A percentile compares a stretch with the other conserved stretches of the same genome.
These are phyloP conservation scores for Hydriomena furcata DNA, from an alignment of 2,888 invertebrate species.

Conservation along the genomic window DNA sequence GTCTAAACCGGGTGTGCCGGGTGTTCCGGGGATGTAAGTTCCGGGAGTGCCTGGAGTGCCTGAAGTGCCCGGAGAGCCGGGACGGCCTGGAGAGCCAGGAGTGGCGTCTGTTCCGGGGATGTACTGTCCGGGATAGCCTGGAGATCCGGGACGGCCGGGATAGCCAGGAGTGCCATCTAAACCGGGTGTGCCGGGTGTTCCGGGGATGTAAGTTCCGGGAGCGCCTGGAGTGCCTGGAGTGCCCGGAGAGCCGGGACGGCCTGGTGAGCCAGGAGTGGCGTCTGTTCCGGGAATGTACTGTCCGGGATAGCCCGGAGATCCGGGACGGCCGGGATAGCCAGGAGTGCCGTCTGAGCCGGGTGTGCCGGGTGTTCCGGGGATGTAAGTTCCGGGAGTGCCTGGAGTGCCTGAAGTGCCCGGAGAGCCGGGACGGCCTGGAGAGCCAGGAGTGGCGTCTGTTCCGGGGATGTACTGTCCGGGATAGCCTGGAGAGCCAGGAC, in stretches of 20 bases:
- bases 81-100: too few relatives aligned
- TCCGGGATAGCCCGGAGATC: constrained; percentile 35
- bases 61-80: too few relatives aligned
- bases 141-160: constrained; percentile 38
- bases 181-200: constrained; percentile 28
- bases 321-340: constrained; percentile 40
- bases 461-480: constrained; percentile 19
- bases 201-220: constrained; percentile 14
- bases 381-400: constrained; percentile 40
- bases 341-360: too few relatives aligned
- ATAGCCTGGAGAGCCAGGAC: not conserved
- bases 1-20: too few relatives aligned
- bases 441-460: constrained; percentile 26
- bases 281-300: constrained; percentile 30
- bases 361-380: constrained; percentile 8
- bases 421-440: constrained; percentile 31
- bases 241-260: too few relatives aligned
- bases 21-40: too few relatives aligned
- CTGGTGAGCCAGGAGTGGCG: too few relatives aligned
- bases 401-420: constrained; percentile 38
- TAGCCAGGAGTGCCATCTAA: constrained; percentile 30
- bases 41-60: too few relatives aligned
- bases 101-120: constrained; percentile 8
- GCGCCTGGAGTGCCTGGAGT: not conserved
- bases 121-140: constrained; percentile 40